Conservation (phyloP, 2,888 invertebrate genomes). For the Pollenia amentaria region DNA sequence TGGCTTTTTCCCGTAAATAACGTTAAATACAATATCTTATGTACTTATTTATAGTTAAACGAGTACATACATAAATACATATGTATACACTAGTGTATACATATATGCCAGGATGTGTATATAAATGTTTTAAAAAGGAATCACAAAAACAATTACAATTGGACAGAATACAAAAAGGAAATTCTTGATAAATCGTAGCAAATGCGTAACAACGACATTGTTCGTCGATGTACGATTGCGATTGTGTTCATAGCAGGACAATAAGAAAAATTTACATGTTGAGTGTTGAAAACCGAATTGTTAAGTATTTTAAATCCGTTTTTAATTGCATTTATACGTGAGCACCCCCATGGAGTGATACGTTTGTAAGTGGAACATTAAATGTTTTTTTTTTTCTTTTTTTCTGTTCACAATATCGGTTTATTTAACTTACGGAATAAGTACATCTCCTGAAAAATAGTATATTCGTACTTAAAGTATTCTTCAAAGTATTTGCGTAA, state of each 20-base stretch:
- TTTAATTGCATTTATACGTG: constrained; percentile 73
- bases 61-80: neutral
- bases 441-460: neutral
- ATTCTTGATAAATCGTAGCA: constrained; percentile 67
- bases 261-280: constrained; percentile 54
- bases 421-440: neutral
- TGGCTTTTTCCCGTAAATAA: constrained; percentile 29
- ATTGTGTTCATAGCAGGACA: constrained; percentile 32
- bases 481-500: too few species aligned
- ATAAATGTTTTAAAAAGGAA: constrained; percentile 28
- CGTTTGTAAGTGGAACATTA: constrained; percentile 38
- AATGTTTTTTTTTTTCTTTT: constrained; percentile 13
- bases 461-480: too few species aligned
- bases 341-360: constrained; percentile 69
- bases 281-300: constrained; percentile 52
- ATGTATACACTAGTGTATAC: constrained; percentile 5
- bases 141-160: constrained; percentile 60
- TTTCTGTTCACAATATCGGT: neutral
- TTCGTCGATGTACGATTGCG: constrained; percentile 4
- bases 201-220: constrained; percentile 57
- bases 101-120: neutral
- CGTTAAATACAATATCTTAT: constrained; percentile 10
- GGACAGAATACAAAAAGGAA: constrained; percentile 44
- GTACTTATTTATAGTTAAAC: neutral
- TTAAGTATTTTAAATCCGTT: constrained; percentile 70